Conservation (phyloP, 2,113 vertebrate species). For the Phalacrocorax pelagicus region DNA sequence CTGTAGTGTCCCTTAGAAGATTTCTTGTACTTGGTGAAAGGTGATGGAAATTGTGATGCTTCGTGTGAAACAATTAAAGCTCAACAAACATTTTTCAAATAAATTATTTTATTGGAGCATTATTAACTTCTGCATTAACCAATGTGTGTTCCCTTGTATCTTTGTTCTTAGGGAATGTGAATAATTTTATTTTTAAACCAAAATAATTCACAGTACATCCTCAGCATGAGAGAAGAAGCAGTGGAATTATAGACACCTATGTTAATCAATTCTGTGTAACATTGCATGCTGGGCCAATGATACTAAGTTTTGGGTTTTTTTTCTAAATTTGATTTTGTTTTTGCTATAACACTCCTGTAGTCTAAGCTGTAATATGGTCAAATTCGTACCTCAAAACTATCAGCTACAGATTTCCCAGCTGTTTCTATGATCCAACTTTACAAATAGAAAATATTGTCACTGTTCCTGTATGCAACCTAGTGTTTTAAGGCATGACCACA, state of each 20-base stretch:
- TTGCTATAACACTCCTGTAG: neutral
- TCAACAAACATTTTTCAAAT: neutral
- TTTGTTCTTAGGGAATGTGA: neutral
- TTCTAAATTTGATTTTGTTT: neutral
- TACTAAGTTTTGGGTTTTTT: neutral
- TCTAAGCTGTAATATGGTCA: neutral
- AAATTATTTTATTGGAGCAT: neutral
- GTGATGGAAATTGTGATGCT: neutral
- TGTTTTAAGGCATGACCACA: neutral
- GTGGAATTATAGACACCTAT: neutral
- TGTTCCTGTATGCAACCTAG: neutral
- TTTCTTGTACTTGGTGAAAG: neutral
- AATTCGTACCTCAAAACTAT: neutral
- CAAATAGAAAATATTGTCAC: neutral
- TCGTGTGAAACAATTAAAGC: neutral
- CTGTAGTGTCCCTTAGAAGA: neutral
- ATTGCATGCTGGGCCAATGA: neutral
- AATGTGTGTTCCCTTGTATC: neutral
- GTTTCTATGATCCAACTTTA: neutral
- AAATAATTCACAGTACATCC: neutral
- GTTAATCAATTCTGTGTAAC: neutral
- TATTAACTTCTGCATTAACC: neutral
- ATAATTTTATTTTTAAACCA: neutral
- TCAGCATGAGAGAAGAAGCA: neutral
- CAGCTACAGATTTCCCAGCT: neutral